phyloP scores from a whole-genome alignment of 2,113 vertebrate species.

The Ophiodon elongatus region DNA sequence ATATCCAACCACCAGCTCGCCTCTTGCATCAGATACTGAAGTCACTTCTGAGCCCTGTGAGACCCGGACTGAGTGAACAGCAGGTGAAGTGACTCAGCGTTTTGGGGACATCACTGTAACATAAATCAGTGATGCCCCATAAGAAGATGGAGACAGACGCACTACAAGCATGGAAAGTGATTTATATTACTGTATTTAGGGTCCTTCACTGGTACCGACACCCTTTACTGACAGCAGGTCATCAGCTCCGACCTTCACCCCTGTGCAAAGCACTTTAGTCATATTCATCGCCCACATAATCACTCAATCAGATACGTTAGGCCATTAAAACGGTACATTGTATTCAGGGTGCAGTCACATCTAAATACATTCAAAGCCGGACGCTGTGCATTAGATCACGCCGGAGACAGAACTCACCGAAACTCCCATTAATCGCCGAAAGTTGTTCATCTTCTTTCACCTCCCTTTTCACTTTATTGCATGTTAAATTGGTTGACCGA shows the following conservation, averaged over 20 bases:
- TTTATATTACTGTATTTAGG: background rate
- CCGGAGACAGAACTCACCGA: background rate
- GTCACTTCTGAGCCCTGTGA: constrained; percentile 20
- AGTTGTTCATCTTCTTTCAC: background rate
- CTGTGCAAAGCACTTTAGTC: background rate
- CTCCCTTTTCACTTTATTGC: background rate
- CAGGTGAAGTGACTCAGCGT: constrained; percentile 78
- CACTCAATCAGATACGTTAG: background rate
- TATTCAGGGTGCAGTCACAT: background rate
- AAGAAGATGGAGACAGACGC: background rate
- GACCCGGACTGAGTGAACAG: constrained; percentile 26
- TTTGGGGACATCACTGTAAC: constrained; percentile 35
- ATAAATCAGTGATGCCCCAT: background rate
- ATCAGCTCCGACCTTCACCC: background rate
- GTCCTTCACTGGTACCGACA: background rate
- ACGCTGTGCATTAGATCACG: too few relatives aligned
- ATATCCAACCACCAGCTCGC: background rate
- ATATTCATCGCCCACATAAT: background rate
- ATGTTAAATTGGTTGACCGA: background rate
- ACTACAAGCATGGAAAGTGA: background rate
- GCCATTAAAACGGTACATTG: background rate
- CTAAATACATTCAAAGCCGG: background rate
- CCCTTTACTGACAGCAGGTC: background rate
- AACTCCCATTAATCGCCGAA: background rate
- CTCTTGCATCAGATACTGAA: constrained; percentile 44